Conservation (phyloP, 2,113 vertebrate species). For the Macroglossus sobrinus region DNA sequence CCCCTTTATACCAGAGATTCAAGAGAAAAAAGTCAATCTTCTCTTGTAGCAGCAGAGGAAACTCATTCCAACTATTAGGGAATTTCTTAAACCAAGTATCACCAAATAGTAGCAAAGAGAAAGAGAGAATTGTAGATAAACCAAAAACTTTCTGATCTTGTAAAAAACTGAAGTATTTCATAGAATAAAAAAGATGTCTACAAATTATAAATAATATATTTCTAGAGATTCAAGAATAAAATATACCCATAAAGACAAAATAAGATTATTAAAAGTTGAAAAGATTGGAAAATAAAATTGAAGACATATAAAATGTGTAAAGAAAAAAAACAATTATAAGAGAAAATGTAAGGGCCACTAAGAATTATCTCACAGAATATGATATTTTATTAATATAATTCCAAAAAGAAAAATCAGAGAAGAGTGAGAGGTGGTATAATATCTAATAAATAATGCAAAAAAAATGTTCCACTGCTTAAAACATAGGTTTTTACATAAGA, state of each 20-base stretch:
- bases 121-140: neutral
- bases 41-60: neutral
- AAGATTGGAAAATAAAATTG: neutral
- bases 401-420: neutral
- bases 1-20: neutral
- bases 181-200: neutral
- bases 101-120: neutral
- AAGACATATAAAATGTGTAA: neutral
- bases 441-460: neutral
- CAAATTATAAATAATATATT: neutral
- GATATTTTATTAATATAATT: neutral
- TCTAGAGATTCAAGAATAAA: neutral
- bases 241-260: neutral
- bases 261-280: neutral
- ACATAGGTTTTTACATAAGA: neutral
- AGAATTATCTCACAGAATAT: neutral
- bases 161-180: neutral
- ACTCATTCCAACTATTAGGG: neutral
- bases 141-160: neutral
- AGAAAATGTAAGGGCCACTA: neutral
- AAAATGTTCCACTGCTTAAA: neutral
- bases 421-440: neutral
- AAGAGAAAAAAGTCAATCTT: neutral
- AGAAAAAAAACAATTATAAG: neutral
- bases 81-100: neutral